Conservation (phyloP, 2,113 vertebrate species). For the Nyctibius bracteatus region DNA sequence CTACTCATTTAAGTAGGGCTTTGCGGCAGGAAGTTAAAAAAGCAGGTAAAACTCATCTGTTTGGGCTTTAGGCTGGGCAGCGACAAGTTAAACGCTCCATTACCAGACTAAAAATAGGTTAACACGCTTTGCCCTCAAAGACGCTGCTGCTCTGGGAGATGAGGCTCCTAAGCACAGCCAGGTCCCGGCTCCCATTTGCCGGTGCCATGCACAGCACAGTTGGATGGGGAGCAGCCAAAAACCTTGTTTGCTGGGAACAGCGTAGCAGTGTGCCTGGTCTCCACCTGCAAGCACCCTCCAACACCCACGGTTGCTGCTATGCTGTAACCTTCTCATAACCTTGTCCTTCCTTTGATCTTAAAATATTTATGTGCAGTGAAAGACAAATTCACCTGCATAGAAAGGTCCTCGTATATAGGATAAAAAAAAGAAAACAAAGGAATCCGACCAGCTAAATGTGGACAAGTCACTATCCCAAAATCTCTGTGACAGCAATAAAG, state of each 20-base stretch:
- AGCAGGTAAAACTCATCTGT: not conserved
- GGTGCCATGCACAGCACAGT: fast-evolving
- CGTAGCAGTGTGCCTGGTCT: fast-evolving
- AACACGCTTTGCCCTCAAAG: not conserved
- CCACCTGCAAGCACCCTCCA: not conserved
- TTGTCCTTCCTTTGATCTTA: not conserved
- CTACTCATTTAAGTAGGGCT: not conserved
- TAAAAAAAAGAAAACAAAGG: not conserved
- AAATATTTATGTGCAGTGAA: not conserved
- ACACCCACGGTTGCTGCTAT: fast-evolving
- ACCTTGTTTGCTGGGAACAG: fast-evolving
- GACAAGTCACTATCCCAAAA: not conserved
- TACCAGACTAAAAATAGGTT: not conserved
- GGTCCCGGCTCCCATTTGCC: not conserved
- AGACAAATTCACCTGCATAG: not conserved
- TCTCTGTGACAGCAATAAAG: not conserved
- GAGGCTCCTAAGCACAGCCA: not conserved
- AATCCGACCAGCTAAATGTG: not conserved
- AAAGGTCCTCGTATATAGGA: not conserved
- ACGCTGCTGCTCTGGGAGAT: not conserved
- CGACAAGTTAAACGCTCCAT: not conserved
- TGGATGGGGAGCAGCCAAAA: not conserved
- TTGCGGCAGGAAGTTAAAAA: not conserved
- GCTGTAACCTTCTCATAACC: not conserved
- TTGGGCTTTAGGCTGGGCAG: not conserved